Evolutionary conservation across 2,797 vertebrate species (phyloP).

Genomic region (Spinibarbus caldwelli): DNA sequence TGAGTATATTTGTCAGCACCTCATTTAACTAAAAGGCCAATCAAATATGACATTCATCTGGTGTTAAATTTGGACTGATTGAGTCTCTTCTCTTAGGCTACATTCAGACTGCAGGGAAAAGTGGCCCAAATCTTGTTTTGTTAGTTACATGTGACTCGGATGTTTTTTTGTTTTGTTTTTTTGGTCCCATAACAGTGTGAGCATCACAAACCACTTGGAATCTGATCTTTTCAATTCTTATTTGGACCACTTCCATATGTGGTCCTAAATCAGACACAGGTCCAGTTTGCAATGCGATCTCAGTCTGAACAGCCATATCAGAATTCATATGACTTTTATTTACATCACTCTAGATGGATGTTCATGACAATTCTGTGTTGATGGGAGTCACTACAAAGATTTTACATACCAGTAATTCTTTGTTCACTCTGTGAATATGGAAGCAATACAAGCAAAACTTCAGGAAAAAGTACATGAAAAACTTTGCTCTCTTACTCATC

Average conservation of each 20-base stretch:
- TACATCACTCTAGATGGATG: neutral
- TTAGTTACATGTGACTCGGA: neutral
- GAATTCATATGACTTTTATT: neutral
- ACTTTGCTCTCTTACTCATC: neutral
- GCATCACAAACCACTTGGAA: neutral
- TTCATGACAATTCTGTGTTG: neutral
- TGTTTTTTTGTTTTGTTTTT: neutral
- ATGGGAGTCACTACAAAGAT: neutral
- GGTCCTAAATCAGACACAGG: neutral
- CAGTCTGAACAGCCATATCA: neutral
- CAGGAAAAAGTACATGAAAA: neutral
- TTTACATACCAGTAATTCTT: neutral
- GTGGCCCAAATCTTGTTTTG: neutral
- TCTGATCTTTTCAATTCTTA: neutral
- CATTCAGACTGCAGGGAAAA: neutral
- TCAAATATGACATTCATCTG: constrained; percentile 27
- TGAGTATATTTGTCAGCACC: neutral
- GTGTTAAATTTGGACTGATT: neutral
- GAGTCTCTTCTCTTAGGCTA: neutral
- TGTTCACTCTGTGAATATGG: neutral
- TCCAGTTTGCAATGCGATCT: neutral
- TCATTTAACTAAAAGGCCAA: neutral
- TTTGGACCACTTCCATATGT: neutral
- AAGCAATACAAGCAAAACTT: neutral
- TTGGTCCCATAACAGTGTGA: neutral